These are phyloP conservation scores for Copidosoma floridanum DNA, from an alignment of 1,140 invertebrate genomes.

Conservation along the genomic window DNA sequence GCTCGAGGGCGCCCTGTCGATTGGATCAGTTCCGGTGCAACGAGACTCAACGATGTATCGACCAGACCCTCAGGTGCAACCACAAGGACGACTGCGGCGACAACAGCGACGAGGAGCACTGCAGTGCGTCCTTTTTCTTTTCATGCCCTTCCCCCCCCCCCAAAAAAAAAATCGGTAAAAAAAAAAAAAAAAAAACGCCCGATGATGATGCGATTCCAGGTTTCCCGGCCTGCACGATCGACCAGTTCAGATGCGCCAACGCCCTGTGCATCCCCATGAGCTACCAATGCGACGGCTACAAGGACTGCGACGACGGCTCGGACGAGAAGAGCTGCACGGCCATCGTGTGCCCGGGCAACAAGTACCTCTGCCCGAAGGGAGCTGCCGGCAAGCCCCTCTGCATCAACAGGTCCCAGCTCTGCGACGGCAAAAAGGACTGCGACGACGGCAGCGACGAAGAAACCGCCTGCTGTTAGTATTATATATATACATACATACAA, in stretches of 20 bases:
- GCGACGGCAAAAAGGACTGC: constrained; percentile 88
- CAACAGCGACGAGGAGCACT: constrained; percentile 83
- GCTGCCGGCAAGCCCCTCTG: constrained; percentile 74
- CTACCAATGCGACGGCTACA: constrained; percentile 80
- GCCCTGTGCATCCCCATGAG: constrained; percentile 86
- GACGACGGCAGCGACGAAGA: constrained; percentile 88
- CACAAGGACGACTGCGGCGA: constrained; percentile 87
- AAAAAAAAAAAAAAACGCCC: neutral
- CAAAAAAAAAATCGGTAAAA: constrained; percentile 1
- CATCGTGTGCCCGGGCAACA: constrained; percentile 86
- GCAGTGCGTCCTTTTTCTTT: constrained; percentile 64
- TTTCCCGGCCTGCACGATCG: constrained; percentile 85
- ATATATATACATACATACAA: neutral
- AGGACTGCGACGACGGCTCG: constrained; percentile 81
- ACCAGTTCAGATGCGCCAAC: constrained; percentile 91
- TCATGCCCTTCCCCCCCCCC: neutral
- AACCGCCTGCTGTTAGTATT: constrained; percentile 78
- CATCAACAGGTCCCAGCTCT: constrained; percentile 83
- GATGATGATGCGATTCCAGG: constrained; percentile 60
- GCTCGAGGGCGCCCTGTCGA: constrained; percentile 60
- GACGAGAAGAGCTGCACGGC: constrained; percentile 89
- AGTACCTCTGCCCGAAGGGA: constrained; percentile 85
- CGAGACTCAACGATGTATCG: constrained; percentile 80
- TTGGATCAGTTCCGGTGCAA: constrained; percentile 89
- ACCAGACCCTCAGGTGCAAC: constrained; percentile 78